Conservation (phyloP, 2,113 vertebrate species). For the Pluvialis apricaria region DNA sequence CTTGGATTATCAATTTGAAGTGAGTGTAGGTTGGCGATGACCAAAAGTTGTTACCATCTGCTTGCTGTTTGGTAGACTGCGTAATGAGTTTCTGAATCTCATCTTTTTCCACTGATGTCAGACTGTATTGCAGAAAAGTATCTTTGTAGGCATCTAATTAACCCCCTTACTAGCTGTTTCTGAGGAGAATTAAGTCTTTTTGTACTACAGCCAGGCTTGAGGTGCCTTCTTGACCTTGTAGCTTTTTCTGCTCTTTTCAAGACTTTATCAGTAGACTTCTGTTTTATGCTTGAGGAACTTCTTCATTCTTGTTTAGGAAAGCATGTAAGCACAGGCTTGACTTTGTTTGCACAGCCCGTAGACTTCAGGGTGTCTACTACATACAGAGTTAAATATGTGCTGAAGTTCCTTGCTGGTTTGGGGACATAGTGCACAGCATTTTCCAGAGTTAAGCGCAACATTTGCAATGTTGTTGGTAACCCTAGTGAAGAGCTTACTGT, state of each 20-base stretch:
- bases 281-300: not conserved
- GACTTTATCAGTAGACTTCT: not conserved
- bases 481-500: rapidly evolving
- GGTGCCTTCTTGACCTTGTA: not conserved
- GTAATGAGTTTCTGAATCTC: slow-evolving; percentile 42
- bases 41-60: slow-evolving; percentile 56
- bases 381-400: not conserved
- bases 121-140: not conserved
- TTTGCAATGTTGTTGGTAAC: not conserved
- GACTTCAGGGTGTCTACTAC: not conserved
- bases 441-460: not conserved
- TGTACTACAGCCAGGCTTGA: not conserved
- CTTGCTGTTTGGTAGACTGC: slow-evolving; percentile 43
- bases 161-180: not conserved
- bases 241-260: not conserved
- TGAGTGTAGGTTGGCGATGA: slow-evolving; percentile 38
- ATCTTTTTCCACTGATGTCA: slow-evolving; percentile 42
- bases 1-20: slow-evolving; percentile 13
- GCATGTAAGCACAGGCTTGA: not conserved
- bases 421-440: not conserved
- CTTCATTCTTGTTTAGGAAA: not conserved
- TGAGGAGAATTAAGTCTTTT: slow-evolving; percentile 29
- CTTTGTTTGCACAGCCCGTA: not conserved
- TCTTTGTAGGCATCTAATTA: slow-evolving; percentile 20
- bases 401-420: not conserved